Percentiles rank a stretch among this genome's conserved stretches.
phyloP scores from a whole-genome alignment of 35 echinoderm and acorn worm genomes.

The Eucidaris tribuloides region DNA sequence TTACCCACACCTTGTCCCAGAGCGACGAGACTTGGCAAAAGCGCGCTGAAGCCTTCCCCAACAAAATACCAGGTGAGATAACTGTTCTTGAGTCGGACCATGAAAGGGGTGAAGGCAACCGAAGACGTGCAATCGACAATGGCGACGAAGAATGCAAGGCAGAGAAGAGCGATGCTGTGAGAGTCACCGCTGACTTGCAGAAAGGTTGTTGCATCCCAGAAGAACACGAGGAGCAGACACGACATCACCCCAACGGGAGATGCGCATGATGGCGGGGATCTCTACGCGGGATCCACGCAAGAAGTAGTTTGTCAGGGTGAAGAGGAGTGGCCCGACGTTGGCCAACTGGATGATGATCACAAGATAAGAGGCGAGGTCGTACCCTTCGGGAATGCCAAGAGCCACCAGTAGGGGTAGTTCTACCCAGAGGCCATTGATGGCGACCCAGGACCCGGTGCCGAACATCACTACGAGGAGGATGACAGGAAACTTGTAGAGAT shows the following conservation, averaged over 20 bases:
- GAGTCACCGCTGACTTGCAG: slow-evolving; percentile 27
- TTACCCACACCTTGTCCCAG: slow-evolving; percentile 70
- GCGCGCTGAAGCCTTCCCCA: slow-evolving; percentile 65
- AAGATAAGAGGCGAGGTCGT: slow-evolving; percentile 69
- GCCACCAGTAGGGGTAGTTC: slow-evolving; percentile 76
- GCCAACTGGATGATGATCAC: slow-evolving; percentile 83
- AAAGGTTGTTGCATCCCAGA: slow-evolving; percentile 62
- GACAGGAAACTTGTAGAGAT: too few relatives aligned
- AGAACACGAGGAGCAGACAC: slow-evolving; percentile 67
- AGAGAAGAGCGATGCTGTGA: slow-evolving; percentile 78
- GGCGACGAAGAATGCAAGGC: slow-evolving; percentile 57
- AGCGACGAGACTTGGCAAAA: slow-evolving; percentile 73
- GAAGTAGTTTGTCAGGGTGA: slow-evolving; percentile 52
- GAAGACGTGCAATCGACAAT: slow-evolving; percentile 74
- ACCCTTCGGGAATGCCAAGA: slow-evolving; percentile 69
- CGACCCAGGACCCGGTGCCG: slow-evolving; percentile 83
- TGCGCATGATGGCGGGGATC: slow-evolving; percentile 48
- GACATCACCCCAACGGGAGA: slow-evolving; percentile 51
- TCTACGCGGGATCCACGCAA: slow-evolving; percentile 46
- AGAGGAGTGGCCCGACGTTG: slow-evolving; percentile 67
- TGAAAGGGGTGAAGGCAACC: slow-evolving; percentile 59
- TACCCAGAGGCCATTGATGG: slow-evolving; percentile 92
- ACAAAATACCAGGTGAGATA: slow-evolving; percentile 66
- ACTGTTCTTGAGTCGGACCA: slow-evolving; percentile 26
- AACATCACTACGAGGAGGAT: slow-evolving; percentile 57